Evolutionary conservation across 1,140 invertebrate genomes (phyloP).

Genomic region (Lysiphlebus fabarum): DNA sequence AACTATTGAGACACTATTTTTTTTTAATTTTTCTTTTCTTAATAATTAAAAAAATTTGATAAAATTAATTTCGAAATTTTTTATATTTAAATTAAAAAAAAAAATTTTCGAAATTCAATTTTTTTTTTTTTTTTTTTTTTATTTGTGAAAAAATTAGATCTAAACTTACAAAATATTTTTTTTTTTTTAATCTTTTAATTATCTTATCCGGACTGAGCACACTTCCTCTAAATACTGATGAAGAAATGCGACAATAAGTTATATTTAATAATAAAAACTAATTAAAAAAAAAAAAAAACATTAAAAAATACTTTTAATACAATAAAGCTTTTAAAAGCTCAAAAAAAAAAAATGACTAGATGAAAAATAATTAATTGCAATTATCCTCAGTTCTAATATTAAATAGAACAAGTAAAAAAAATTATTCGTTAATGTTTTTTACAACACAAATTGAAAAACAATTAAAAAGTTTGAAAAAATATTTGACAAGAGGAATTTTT

Average conservation of each 20-base stretch:
- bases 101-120: background rate
- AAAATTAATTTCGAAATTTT: background rate
- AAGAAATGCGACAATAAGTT: background rate
- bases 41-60: background rate
- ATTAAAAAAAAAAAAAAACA: background rate
- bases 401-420: background rate
- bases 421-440: too few species aligned
- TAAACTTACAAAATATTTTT: conserved; percentile 10
- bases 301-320: conserved; percentile 1
- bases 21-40: conserved; percentile 4
- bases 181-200: background rate
- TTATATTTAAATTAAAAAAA: conserved; percentile 1
- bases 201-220: conserved; percentile 14
- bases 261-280: background rate
- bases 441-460: too few species aligned
- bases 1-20: background rate
- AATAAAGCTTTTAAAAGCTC: background rate
- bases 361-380: background rate
- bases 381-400: conserved; percentile 6
- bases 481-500: too few species aligned
- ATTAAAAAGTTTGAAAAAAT: too few species aligned
- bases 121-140: background rate
- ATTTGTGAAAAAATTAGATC: background rate
- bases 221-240: conserved; percentile 9
- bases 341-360: conserved; percentile 6